Evolutionary conservation across 2,888 invertebrate species (phyloP).

Genomic region (Melanotus villosus): DNA sequence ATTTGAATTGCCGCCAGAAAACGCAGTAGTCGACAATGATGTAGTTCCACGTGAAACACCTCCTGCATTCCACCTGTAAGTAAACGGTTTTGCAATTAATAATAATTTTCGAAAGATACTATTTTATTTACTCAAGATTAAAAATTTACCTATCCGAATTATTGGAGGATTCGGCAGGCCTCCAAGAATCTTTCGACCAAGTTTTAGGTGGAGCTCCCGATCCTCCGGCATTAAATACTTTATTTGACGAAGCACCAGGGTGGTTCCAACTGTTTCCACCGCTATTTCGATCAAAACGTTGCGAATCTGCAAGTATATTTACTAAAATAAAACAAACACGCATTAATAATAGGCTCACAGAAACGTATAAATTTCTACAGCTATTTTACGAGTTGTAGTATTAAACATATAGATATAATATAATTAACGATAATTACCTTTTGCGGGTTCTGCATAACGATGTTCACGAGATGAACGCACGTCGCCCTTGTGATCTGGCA

Average conservation of each 20-base stretch:
- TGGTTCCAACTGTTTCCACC: constrained; percentile 52
- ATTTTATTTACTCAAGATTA: background rate
- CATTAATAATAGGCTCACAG: constrained; percentile 6
- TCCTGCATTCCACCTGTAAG: constrained; percentile 54
- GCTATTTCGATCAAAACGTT: constrained; percentile 57
- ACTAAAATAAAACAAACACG: background rate
- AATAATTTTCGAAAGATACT: no score
- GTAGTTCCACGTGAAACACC: constrained; percentile 49
- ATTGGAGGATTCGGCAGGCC: constrained; percentile 44
- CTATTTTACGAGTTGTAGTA: no score
- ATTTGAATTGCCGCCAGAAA: constrained; percentile 58
- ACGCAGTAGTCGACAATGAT: constrained; percentile 50
- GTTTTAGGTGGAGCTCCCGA: constrained; percentile 46
- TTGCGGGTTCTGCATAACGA: constrained; percentile 65
- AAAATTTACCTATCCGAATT: constrained; percentile 42
- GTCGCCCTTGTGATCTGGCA: constrained; percentile 56
- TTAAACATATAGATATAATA: no score
- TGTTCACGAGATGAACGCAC: constrained; percentile 59
- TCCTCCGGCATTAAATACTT: constrained; percentile 45
- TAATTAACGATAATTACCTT: constrained; percentile 51
- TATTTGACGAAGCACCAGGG: constrained; percentile 46
- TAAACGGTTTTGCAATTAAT: no score
- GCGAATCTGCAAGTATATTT: constrained; percentile 50
- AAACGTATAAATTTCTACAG: no score
- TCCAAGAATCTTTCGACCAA: constrained; percentile 55